Conservation (phyloP, 2,113 vertebrate species). For the Lamprotornis superbus region DNA sequence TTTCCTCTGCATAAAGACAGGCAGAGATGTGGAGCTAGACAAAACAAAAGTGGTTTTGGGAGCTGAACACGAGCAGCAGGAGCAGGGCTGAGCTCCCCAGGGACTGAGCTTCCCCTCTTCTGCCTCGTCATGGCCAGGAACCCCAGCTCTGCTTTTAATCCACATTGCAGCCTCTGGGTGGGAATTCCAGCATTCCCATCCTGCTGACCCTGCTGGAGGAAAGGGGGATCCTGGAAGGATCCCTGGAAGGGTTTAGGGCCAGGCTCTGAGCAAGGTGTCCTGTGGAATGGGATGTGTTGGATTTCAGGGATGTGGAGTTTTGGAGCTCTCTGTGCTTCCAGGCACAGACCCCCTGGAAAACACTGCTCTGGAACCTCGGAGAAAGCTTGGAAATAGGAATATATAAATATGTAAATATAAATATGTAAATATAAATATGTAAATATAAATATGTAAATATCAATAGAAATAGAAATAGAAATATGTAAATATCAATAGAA, state of each 20-base stretch:
- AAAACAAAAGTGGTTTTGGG: conserved; percentile 33
- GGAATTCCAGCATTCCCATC: background rate
- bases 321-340: too few species aligned
- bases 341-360: too few species aligned
- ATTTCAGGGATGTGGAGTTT: too few species aligned
- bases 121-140: background rate
- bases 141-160: background rate
- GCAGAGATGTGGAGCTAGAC: background rate
- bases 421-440: too few species aligned
- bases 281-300: background rate
- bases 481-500: too few species aligned
- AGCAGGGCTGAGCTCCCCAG: background rate
- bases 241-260: background rate
- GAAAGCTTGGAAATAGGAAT: too few species aligned
- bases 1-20: background rate
- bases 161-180: rapidly evolving
- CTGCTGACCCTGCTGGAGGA: background rate
- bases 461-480: too few species aligned
- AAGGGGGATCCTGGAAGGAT: background rate
- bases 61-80: background rate
- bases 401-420: too few species aligned
- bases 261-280: background rate
- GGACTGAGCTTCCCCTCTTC: background rate
- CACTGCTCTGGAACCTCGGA: too few species aligned
- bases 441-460: too few species aligned